Evolutionary conservation across 2,888 invertebrate genomes (phyloP), one percentile per base, ranked within the genome.

Genomic region (Oithona nana): DNA sequence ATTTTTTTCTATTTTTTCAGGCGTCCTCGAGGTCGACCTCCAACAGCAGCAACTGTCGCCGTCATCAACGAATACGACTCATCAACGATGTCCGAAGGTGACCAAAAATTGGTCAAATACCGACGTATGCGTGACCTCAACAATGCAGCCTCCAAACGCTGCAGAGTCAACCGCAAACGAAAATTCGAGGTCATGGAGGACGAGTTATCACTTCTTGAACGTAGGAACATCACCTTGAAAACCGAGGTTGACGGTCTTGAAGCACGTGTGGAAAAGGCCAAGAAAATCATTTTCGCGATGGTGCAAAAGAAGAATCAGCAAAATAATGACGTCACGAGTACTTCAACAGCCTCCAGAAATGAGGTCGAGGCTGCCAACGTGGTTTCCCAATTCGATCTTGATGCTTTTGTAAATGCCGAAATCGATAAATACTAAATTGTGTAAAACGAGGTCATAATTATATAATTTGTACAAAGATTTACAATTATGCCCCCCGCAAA

Each of bases 91-190:
- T 54, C 52, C 51, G 11, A 28, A 20, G 60, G 13, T 20, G 61
- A 51, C 8, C 28, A 28, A 6, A 50, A 29, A 31, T 51, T 30
- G 16, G 28, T 54, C 39, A 79, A 77, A 66, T 84, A 85, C 71
- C 75, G 83, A 59, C 82, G 83, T 69, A 76, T 83, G 66, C 74
- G 86, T 63, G 82, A 83, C 69, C 83, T 83, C 71, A 86, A 86
- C 72, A 86, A 86, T 70, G 84, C 84, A 73, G 84, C 85, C 52
- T 85, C 85, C 51, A 77, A 84, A 68, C 79, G 81, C 67, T 84
- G 84, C 1, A 75, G 85, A 66, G 79, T 81, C 75, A 84, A 83
- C 69, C 78, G 84, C 66, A 84, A 83, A 72, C 70, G 72, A 1
- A 78, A 78, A 65, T 80, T 81, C 67, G 67, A 67, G 22, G 79